A percentile compares a stretch with the other conserved stretches of the same genome.
Evolutionary conservation across 2,888 invertebrate genomes (phyloP).

Genomic region (Marasmarcha lunaedactyla): DNA sequence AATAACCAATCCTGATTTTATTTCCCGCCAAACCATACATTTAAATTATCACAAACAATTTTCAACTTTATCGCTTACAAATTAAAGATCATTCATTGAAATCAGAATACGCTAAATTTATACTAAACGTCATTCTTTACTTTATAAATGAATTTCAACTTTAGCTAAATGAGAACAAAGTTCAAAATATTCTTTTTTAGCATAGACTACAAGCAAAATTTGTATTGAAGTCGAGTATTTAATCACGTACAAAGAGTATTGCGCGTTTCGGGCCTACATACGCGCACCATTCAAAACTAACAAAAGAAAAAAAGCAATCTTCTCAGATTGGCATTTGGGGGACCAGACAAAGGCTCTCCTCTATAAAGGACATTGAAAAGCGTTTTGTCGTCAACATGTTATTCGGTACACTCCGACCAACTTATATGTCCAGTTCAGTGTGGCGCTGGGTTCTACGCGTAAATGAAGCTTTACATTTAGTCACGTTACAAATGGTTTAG

Average conservation of each 20-base stretch:
- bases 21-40: constrained; percentile 17
- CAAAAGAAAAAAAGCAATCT: constrained; percentile 70
- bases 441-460: no score
- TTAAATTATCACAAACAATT: constrained; percentile 12
- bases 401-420: no score
- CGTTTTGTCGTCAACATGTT: constrained; percentile 67
- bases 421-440: no score
- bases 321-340: constrained; percentile 66
- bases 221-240: constrained; percentile 42
- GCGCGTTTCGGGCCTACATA: constrained; percentile 44
- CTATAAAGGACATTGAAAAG: constrained; percentile 56
- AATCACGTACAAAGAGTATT: constrained; percentile 60
- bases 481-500: no score
- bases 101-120: no score
- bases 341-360: constrained; percentile 38
- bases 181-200: no score
- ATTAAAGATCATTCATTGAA: no score
- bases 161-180: no score
- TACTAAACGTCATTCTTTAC: no score
- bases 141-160: no score
- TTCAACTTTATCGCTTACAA: constrained; percentile 1
- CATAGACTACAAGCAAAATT: no score
- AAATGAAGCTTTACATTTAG: no score
- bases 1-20: constrained; percentile 59
- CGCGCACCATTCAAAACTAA: constrained; percentile 62